phyloP scores from a whole-genome alignment of 1,140 invertebrate genomes.

The Scylla paramamosain region DNA sequence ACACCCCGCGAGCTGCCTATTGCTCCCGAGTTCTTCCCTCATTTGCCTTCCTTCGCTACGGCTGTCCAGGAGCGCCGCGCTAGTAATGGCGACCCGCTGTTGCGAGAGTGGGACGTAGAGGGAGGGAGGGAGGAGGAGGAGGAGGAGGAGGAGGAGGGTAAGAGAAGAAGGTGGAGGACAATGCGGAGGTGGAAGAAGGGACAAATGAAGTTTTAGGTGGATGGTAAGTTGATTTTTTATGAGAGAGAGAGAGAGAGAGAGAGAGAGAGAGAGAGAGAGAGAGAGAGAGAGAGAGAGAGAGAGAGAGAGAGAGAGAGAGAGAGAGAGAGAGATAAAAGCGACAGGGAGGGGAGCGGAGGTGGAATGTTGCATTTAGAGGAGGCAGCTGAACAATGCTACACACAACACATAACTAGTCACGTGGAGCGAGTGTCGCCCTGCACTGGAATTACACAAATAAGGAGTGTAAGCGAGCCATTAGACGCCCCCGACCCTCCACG shows the following conservation, averaged over 20 bases:
- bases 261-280: not conserved
- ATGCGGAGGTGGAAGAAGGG: not conserved
- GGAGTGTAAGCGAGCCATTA: not conserved
- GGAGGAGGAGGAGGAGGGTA: not conserved
- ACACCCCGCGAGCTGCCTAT: not conserved
- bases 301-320: not conserved
- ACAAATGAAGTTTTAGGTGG: not conserved
- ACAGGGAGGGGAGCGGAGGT: not conserved
- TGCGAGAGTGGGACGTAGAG: not conserved
- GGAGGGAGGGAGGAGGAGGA: not conserved
- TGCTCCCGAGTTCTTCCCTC: not conserved
- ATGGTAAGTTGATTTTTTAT: not conserved
- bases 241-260: not conserved
- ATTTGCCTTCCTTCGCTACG: slow-evolving; percentile 50
- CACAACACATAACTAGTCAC: not conserved
- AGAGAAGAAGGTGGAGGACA: not conserved
- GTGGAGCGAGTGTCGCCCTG: not conserved
- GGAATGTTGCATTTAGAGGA: not conserved
- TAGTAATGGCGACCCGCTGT: not conserved
- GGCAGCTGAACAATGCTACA: not conserved
- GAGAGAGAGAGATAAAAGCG: too few relatives aligned
- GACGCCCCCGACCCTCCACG: too few relatives aligned
- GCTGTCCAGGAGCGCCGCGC: not conserved
- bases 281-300: not conserved
- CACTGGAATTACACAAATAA: not conserved